phyloP scores from a whole-genome alignment of 2,797 vertebrate species.

The Pteronotus mesoamericanus region DNA sequence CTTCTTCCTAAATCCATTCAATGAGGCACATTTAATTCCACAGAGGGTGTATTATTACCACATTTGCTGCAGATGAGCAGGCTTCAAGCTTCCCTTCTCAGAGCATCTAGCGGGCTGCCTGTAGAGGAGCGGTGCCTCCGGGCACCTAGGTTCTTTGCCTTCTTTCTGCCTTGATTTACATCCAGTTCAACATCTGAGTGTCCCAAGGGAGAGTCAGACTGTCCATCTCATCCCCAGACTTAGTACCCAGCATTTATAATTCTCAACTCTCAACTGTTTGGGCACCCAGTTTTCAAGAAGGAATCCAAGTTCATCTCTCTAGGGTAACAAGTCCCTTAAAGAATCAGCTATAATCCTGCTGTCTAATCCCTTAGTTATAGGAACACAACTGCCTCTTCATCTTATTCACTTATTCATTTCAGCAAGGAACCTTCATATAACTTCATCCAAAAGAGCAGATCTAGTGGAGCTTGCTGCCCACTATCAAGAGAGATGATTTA shows the following conservation, averaged over 20 bases:
- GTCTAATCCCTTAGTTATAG: neutral
- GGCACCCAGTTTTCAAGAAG: neutral
- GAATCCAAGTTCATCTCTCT: neutral
- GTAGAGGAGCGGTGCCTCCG: neutral
- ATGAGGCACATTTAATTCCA: neutral
- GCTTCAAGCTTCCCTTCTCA: neutral
- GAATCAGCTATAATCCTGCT: neutral
- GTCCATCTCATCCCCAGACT: neutral
- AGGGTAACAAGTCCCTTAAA: neutral
- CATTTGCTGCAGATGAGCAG: neutral
- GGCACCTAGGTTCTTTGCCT: neutral
- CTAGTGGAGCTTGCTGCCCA: neutral
- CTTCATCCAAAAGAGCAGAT: neutral
- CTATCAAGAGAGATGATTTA: neutral
- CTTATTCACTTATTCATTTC: neutral
- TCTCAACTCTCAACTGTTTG: neutral
- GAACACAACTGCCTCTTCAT: neutral
- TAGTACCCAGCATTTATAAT: neutral
- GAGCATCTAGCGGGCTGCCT: neutral
- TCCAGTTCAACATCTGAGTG: neutral
- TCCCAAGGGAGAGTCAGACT: neutral
- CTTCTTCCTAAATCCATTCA: neutral
- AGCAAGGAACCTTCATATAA: neutral
- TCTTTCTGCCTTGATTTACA: neutral
- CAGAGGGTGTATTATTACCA: neutral